Conservation (phyloP, 2,888 invertebrate genomes). For the Graphium colonna region DNA sequence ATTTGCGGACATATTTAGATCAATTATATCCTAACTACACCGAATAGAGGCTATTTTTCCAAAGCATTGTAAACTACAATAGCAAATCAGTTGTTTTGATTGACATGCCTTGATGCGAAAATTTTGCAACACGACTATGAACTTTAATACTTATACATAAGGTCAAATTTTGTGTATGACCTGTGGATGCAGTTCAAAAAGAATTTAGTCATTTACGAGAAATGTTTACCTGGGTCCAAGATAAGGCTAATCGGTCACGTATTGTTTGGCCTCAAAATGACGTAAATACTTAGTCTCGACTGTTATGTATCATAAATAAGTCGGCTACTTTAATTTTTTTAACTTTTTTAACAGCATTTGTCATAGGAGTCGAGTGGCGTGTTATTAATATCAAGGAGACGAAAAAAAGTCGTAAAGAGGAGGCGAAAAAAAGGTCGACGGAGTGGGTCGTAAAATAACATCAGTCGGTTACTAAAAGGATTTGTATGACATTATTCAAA, state of each 20-base stretch:
- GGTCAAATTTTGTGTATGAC: background rate
- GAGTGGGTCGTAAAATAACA: background rate
- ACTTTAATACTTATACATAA: too few relatives aligned
- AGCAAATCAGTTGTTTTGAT: slow-evolving; percentile 25
- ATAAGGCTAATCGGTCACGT: slow-evolving; percentile 71
- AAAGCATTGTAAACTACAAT: slow-evolving; percentile 17
- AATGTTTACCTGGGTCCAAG: slow-evolving; percentile 60
- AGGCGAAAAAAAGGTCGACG: too few relatives aligned
- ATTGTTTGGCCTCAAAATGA: slow-evolving; percentile 58
- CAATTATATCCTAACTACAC: slow-evolving; percentile 7
- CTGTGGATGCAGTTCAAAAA: slow-evolving; percentile 27
- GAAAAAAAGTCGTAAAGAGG: background rate
- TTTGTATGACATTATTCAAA: slow-evolving; percentile 5
- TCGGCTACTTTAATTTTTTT: slow-evolving; percentile 13
- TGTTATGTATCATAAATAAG: slow-evolving; percentile 13
- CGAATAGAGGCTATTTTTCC: slow-evolving; percentile 25
- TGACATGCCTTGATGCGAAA: slow-evolving; percentile 27
- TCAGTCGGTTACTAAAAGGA: slow-evolving; percentile 1
- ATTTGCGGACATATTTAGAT: slow-evolving; percentile 13
- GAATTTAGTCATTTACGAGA: slow-evolving; percentile 59
- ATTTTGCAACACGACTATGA: slow-evolving; percentile 18
- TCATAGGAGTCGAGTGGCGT: slow-evolving; percentile 9
- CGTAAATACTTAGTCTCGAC: slow-evolving; percentile 32
- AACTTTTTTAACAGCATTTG: slow-evolving; percentile 1
- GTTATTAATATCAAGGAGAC: background rate